phyloP scores from a whole-genome alignment of 2,113 vertebrate species.

The Recurvirostra avosetta region DNA sequence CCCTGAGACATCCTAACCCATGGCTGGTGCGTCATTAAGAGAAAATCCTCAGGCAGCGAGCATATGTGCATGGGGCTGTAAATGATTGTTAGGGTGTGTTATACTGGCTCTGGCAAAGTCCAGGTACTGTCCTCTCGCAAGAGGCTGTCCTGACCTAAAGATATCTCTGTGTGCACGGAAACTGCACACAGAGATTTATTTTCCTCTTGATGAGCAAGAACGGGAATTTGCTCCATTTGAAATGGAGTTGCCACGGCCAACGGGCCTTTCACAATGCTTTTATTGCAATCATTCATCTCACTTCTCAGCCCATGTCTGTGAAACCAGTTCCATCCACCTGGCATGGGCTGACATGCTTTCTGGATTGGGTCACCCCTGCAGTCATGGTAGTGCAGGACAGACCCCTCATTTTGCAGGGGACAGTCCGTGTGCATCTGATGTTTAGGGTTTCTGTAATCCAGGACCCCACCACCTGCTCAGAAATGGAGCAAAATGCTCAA shows the following conservation, averaged over 20 bases:
- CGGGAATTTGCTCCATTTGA: neutral
- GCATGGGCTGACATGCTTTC: neutral
- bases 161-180: neutral
- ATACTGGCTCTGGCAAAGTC: neutral
- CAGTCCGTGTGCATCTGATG: neutral
- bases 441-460: neutral
- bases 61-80: neutral
- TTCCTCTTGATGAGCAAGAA: neutral
- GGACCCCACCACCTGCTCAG: neutral
- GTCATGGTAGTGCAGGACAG: neutral
- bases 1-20: neutral
- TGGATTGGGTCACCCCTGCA: neutral
- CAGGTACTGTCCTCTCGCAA: neutral
- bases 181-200: neutral
- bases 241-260: neutral
- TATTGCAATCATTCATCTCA: neutral
- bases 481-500: neutral
- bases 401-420: neutral
- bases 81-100: neutral
- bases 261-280: neutral
- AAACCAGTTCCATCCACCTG: neutral
- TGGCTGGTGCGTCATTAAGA: fast-evolving
- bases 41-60: neutral
- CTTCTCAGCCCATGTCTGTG: neutral
- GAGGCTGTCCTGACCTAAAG: neutral